Base-by-base conservation (phyloP, 2,888 invertebrate species). In the Idaea biselata region DNA sequence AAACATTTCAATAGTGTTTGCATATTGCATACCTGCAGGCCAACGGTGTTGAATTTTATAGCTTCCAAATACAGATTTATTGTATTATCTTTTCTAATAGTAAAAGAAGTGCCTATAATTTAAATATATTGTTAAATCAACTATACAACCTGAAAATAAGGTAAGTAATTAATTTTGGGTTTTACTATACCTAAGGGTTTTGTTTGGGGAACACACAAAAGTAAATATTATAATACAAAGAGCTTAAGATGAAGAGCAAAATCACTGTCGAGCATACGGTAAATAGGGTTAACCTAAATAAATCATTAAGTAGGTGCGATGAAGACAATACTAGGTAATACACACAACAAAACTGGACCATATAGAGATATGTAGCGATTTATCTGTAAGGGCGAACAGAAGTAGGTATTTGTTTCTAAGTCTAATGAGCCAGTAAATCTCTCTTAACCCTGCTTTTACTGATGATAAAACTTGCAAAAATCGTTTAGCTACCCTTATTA, bases 401-500 rank as follows among this genome's bases (percentile, higher is more conserved):
- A n/a, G 25, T 5, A 25, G 5, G 25, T 5, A 74, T 68, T 73
- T 72, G 73, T 73, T 72, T 68, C 69, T 44, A 63, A 62, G 65
- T 66, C 68, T 76, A 77, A 77, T 74, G 69, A 73, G 71, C 63
- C 68, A 67, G 72, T 81, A 80, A 79, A 81, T 81, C 78, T 79
- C 66, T 62, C 57, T 55, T 58, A 66, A 62, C 60, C 68, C 63
- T 68, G 65, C 64, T 63, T 73, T 73, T 71, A 73, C 72, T 73
- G 71, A 63, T 73, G 71, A 72, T 78, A 74, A 77, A 78, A 73
- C 67, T 68, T 62, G 59, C 59, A 64, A 58, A 8, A 44, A 44
- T 14, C 8, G 44, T 44, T 44, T 44, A 44, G 44, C 11, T 44
- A 44, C 44, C 44, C 11, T 44, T 11, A 11, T 44, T 14, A 44